Evolutionary conservation across 2,888 invertebrate species (phyloP), one percentile per base, ranked within the genome.

Genomic region (Drosophila silvestris): DNA sequence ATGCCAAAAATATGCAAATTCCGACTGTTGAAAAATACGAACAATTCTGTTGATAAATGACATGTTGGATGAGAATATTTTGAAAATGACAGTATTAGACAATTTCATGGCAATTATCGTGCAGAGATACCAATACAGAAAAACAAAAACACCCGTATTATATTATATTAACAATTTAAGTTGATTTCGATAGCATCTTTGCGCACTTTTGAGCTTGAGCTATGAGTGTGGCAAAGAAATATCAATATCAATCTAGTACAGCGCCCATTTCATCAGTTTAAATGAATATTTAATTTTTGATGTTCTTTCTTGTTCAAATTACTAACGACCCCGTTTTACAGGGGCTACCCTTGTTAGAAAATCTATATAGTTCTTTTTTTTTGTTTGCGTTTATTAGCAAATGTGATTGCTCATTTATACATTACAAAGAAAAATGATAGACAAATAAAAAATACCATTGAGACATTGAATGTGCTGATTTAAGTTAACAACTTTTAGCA

Each of bases 361-460:
- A 47, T 9, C 2, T 1, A 54, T 35, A 1, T 16, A 22, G 0
- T 22, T 19, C 4, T 26, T n/a, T 39, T 39, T 58, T 44, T 32
- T 6, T 5, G 5, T 70, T 66, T 70, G 78, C 70, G 51, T 74
- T 62, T 66, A 57, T 60, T 54, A 68, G 70, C 84, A 89, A 70
- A 71, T 89, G 44, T 83, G 9, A 81, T 77, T 85, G 82, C 79
- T 72, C 61, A 32, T 61, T 68, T 47, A 61, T 57, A 72, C 70
- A 63, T 70, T 16, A 5, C 16, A 59, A 60, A 35, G 14, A 47
- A 51, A 22, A 62, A 28, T 37, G 47, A 65, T 60, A 60, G 57
- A 79, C 44, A 77, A 54, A 52, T 64, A n/a, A 28, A 67, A 65
- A 83, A 85, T 69, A 85, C 84, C 84, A 81, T 85, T 89, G 79